Percentiles rank a stretch among this genome's conserved stretches.
Evolutionary conservation across 1,140 invertebrate genomes (phyloP).

Genomic region (Protaetia brevitarsis): DNA sequence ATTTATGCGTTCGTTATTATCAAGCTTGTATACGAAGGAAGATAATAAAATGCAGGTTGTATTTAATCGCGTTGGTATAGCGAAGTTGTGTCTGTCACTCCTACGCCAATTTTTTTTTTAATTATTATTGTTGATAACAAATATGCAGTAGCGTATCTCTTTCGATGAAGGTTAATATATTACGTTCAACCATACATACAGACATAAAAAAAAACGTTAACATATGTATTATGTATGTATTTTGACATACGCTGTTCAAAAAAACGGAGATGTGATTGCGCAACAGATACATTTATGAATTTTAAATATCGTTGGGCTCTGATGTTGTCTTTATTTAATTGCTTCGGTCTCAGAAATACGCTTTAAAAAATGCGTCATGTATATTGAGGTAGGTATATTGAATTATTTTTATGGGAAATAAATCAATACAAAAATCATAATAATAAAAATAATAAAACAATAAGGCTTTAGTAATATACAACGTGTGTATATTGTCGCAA

Average conservation of each 20-base stretch:
- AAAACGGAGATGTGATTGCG: too few relatives aligned
- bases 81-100: conserved; percentile 8
- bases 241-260: not conserved
- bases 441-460: too few relatives aligned
- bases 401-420: too few relatives aligned
- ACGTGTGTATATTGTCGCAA: too few relatives aligned
- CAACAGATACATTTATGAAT: too few relatives aligned
- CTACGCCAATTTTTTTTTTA: not conserved
- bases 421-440: too few relatives aligned
- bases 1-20: not conserved
- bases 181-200: not conserved
- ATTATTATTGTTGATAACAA: not conserved
- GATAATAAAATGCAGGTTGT: not conserved
- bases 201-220: not conserved
- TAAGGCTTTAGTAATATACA: too few relatives aligned
- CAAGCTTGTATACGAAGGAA: not conserved
- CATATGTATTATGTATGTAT: not conserved
- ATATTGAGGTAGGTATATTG: too few relatives aligned
- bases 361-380: too few relatives aligned
- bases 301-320: too few relatives aligned
- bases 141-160: not conserved
- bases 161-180: not conserved
- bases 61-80: not conserved
- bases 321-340: too few relatives aligned
- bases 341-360: too few relatives aligned